A percentile compares a stretch with the other conserved stretches of the same genome.
Conservation (phyloP, 2,113 vertebrate genomes). For the Illadopsis cleaveri region DNA sequence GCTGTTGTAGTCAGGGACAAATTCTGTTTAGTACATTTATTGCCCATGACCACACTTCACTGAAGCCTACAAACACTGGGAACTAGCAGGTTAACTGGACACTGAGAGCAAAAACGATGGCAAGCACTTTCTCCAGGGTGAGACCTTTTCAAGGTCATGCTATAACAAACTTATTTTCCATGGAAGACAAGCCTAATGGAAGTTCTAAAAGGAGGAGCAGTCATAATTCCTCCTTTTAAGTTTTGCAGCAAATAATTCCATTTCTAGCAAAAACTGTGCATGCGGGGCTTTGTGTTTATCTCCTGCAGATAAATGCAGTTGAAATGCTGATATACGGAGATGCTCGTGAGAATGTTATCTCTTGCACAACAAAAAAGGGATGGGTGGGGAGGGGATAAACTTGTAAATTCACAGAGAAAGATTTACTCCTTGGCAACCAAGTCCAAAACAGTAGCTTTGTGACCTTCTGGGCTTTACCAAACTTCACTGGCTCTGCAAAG, state of each 20-base stretch:
- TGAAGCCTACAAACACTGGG: background rate
- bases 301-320: background rate
- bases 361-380: background rate
- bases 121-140: background rate
- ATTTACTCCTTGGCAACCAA: background rate
- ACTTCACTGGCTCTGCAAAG: background rate
- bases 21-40: background rate
- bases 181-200: background rate
- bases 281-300: background rate
- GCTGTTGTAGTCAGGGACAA: background rate
- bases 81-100: background rate
- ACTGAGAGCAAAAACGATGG: background rate
- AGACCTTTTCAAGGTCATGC: background rate
- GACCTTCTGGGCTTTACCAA: background rate
- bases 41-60: background rate
- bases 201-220: background rate
- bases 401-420: background rate
- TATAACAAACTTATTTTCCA: background rate
- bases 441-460: background rate
- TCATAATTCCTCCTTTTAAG: background rate
- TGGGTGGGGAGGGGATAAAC: background rate
- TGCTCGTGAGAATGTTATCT: background rate
- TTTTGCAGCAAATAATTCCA: background rate
- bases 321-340: background rate
- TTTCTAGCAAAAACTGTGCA: background rate